A percentile compares a stretch with the other conserved stretches of the same genome.
Conservation (phyloP, 2,888 invertebrate species). For the Odontothrips loti region DNA sequence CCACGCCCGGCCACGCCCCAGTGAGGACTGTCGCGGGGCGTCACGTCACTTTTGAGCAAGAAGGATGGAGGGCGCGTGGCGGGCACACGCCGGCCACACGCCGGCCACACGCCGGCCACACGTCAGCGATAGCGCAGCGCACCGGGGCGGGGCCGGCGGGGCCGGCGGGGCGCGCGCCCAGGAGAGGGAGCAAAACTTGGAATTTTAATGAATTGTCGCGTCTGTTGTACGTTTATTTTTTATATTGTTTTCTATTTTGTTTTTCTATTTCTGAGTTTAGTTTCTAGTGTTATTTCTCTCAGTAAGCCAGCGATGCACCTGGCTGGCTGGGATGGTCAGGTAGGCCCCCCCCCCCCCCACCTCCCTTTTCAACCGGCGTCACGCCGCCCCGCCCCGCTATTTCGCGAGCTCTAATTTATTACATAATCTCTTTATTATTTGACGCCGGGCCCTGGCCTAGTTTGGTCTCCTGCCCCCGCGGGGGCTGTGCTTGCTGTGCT, state of each 20-base stretch:
- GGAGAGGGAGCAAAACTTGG: too few species aligned
- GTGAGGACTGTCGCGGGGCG: background rate
- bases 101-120: background rate
- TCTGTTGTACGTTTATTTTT: too few species aligned
- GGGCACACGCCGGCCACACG: background rate
- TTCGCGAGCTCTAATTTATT: constrained; percentile 11
- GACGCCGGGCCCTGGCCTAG: constrained; percentile 6
- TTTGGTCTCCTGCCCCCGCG: background rate
- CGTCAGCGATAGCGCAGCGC: too few species aligned
- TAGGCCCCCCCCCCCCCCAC: too few species aligned
- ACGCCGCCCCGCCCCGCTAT: background rate
- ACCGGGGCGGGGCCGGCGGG: background rate
- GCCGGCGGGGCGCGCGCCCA: background rate
- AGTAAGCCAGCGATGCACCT: background rate
- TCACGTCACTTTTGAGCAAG: constrained; percentile 21
- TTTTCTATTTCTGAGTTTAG: background rate
- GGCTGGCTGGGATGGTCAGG: background rate
- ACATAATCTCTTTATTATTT: constrained; percentile 25
- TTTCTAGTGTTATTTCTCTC: too few species aligned
- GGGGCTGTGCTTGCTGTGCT: background rate
- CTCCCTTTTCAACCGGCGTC: too few species aligned
- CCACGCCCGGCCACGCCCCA: background rate
- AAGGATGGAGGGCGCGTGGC: constrained; percentile 2
- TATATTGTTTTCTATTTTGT: background rate
- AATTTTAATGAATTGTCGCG: too few species aligned